These are phyloP conservation scores for Laterallus jamaicensis DNA, from an alignment of 2,113 vertebrate species.

Conservation along the genomic window DNA sequence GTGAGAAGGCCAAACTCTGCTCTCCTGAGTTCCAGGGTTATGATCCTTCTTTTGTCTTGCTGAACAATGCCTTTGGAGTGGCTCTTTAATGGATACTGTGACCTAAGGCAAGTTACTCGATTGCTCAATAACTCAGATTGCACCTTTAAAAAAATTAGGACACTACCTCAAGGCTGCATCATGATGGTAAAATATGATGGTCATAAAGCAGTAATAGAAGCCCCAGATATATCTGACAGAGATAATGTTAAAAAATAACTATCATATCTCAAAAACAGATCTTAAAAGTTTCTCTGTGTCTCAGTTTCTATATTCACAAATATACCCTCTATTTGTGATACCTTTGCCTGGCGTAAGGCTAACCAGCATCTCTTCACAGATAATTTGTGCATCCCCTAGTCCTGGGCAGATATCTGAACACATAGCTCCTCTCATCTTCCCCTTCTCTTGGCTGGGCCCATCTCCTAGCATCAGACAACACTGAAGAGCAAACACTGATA, in stretches of 20 bases:
- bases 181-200: background rate
- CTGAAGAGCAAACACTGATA: conserved; percentile 52
- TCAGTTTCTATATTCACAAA: background rate
- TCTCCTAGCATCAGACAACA: background rate
- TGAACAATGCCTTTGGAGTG: background rate
- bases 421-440: background rate
- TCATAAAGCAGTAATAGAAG: background rate
- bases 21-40: background rate
- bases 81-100: background rate
- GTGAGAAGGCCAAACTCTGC: background rate
- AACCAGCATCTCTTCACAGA: background rate
- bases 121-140: background rate
- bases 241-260: background rate
- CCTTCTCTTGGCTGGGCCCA: background rate
- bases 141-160: background rate
- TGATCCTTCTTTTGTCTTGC: background rate
- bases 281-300: background rate
- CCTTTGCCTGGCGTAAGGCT: background rate
- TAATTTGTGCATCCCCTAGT: background rate
- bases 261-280: background rate
- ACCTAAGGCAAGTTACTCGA: background rate
- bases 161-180: background rate
- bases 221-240: background rate
- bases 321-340: background rate
- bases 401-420: background rate